These are phyloP conservation scores for Tapirus terrestris DNA, from an alignment of 2,113 vertebrate genomes.

Conservation along the genomic window DNA sequence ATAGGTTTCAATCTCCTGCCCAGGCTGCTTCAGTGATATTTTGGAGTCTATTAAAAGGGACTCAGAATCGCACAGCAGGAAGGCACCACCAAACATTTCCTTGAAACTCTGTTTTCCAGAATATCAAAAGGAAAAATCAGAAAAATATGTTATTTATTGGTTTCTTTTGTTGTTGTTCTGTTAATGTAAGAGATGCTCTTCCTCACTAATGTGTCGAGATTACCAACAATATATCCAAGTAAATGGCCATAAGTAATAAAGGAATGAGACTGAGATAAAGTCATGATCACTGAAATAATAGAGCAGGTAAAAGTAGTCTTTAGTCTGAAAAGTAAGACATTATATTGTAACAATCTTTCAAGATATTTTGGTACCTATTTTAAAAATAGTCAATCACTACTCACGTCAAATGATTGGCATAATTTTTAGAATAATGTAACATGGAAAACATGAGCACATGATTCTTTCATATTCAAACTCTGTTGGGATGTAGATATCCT, in stretches of 20 bases:
- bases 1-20: slow-evolving; percentile 72
- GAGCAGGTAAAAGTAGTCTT: not conserved
- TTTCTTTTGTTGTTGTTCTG: not conserved
- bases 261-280: slow-evolving; percentile 19
- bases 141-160: not conserved
- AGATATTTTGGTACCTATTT: slow-evolving; percentile 3
- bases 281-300: not conserved
- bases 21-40: slow-evolving; percentile 43
- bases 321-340: not conserved
- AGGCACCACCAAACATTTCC: slow-evolving; percentile 49
- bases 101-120: slow-evolving; percentile 65
- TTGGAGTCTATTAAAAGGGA: slow-evolving; percentile 66
- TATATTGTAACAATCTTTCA: slow-evolving; percentile 1
- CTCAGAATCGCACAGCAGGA: slow-evolving; percentile 64
- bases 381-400: not conserved
- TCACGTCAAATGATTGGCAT: slow-evolving; percentile 23
- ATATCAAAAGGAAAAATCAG: not conserved
- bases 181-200: not conserved
- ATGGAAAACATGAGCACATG: not conserved
- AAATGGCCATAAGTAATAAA: not conserved
- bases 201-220: not conserved
- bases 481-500: not conserved
- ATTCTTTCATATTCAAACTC: slow-evolving; percentile 22
- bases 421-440: not conserved
- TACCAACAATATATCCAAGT: not conserved